These are phyloP conservation scores for Hydrozoanthus gracilis DNA, from an alignment of 92 coral and sea anemone genomes.

Conservation along the genomic window DNA sequence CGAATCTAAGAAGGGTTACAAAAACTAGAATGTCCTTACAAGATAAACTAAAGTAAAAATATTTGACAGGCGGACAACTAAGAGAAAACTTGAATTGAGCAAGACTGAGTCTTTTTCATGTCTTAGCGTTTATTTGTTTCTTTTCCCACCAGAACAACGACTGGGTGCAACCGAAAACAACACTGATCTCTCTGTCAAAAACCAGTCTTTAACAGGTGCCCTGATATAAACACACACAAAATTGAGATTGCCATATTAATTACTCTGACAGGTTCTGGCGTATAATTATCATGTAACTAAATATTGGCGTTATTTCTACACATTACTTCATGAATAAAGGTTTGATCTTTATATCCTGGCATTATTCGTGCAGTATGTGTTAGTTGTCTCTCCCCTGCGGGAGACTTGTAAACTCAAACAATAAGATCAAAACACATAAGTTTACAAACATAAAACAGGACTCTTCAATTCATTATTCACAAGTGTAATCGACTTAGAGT, in stretches of 20 bases:
- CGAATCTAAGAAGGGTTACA: no score
- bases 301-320: no score
- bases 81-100: no score
- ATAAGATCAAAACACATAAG: slow-evolving; percentile 4
- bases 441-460: slow-evolving; percentile 17
- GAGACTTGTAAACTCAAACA: background rate
- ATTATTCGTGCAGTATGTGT: background rate
- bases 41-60: no score
- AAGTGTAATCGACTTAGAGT: slow-evolving; percentile 2
- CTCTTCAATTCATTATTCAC: slow-evolving; percentile 19
- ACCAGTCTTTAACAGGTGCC: slow-evolving; percentile 22
- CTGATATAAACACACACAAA: background rate
- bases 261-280: slow-evolving; percentile 31
- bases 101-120: no score
- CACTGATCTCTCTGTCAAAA: background rate
- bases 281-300: background rate
- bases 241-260: background rate
- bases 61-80: no score
- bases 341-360: background rate
- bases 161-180: background rate
- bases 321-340: background rate
- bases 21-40: no score
- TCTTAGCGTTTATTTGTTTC: no score
- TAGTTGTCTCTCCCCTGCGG: background rate
- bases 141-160: background rate